Base-by-base conservation (phyloP, 30 jellyfish, hydroid and myxozoan genomes). In the Sanderia malayensis region DNA sequence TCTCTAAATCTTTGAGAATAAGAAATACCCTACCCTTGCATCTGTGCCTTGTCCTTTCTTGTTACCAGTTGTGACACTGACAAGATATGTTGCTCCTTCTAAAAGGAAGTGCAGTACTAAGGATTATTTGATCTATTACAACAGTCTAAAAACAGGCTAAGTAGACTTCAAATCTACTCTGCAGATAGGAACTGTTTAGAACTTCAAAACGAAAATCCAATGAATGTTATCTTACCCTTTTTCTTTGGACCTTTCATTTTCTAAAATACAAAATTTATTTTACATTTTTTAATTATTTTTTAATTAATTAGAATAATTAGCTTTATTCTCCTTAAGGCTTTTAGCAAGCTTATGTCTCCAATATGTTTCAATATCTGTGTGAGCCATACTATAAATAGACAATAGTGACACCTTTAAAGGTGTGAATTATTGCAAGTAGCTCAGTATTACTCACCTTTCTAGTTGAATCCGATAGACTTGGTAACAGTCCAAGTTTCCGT, bases 21-120 rank as follows among this genome's bases (percentile, higher is more conserved):
- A n/a, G n/a, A n/a, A n/a, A n/a, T n/a, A n/a, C 9, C 83, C 65
- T 45, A 90, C 97, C 86, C 89, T 90, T 37, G 97, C 97, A 90
- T 90, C 87, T 34, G 97, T 90, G 27, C 94, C 88, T 64, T 90
- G 83, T 21, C 87, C 86, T 68, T 79, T 83, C 52, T 69, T 67
- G 66, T 76, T 89, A 1, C 97, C 97, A 44, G 97, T 90, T 11
- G 64, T 55, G 19, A 84, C 94, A 71, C 86, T 53, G 22, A 92
- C 86, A n/a, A 85, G 86, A 62, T 92, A 92, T 22, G 95, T 61
- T 29, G 98, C 84, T 11, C 93, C 95, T 70, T 65, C 75, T 70
- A 74, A n/a, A 30, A 64, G n/a, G 41, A 30, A 17, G 33, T 23
- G 45, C 4, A 26, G 78, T 80, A 49, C 68, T 31, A 34, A 46